Evolutionary conservation across 2,113 vertebrate genomes (phyloP), one percentile per base, ranked within the genome.

Genomic region (Aphyosemion australe): DNA sequence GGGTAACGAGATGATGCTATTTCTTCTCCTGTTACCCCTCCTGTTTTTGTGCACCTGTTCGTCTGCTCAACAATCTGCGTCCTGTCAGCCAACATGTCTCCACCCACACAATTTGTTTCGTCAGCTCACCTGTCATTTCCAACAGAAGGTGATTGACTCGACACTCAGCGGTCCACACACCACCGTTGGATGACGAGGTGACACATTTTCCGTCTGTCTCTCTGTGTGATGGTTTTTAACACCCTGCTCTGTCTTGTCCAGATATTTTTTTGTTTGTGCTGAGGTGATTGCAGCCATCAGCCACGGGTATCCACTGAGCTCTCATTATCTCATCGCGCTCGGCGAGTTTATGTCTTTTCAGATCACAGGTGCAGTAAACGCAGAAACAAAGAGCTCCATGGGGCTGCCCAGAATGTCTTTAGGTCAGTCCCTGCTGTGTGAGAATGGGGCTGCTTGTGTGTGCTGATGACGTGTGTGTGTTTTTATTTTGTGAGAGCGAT

Each of bases 121-220:
- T 87, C 74, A 65, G 60, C 52, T 57, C 20, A 20, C 42, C 60
- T 76, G 81, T 84, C 76, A 76, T 65, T 80, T 68, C 8, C 57
- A 82, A 80, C 69, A 67, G 62, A 58, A 64, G 60, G 61, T 69
- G 83, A 85, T 77, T 68, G 83, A 87, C 81, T 83, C 9, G n/a
- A 26, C 60, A 14, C 59, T 78, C 63, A 0, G 1, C 39, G 0
- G 71, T 76, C 57, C 75, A 1, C 8, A 51, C 15, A 13, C 78
- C 55, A 13, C 55, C 69, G 49, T 53, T 39, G 42, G 41, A 65
- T 72, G 72, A 74, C 65, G 76, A 56, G 18, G 56, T 75, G 86
- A 82, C 76, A 79, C 78, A 76, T 84, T 76, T 82, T 67, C 46
- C 51, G 19, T 60, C 49, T 70, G 14, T 72, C 51, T 61, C 31